These are phyloP conservation scores for Gari tellinella DNA, from an alignment of 2,888 invertebrate species.

Conservation along the genomic window DNA sequence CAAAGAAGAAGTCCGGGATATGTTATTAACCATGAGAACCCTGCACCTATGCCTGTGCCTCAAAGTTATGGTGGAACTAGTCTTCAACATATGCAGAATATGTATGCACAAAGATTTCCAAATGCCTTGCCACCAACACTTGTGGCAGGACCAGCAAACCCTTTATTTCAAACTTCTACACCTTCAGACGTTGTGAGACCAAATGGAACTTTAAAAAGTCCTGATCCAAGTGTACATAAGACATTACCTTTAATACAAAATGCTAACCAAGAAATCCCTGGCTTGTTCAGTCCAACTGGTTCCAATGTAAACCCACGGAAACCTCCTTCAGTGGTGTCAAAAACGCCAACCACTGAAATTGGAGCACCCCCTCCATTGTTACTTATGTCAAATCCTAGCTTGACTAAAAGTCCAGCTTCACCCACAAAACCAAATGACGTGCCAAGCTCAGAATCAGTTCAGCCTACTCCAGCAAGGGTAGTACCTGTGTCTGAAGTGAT, in stretches of 20 bases:
- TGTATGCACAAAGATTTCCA: constrained; percentile 16
- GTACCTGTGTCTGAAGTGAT: too few relatives aligned
- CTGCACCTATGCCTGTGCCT: not conserved
- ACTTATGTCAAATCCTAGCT: constrained; percentile 5
- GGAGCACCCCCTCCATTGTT: constrained; percentile 8
- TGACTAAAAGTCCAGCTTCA: not conserved
- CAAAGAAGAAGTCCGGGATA: constrained; percentile 1
- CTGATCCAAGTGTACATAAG: too few relatives aligned
- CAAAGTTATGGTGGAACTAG: constrained; percentile 12
- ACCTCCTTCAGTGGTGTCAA: not conserved
- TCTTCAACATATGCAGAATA: constrained; percentile 23
- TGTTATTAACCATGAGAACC: constrained; percentile 1
- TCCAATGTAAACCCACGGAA: not conserved
- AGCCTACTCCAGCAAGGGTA: too few relatives aligned
- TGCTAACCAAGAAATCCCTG: constrained; percentile 47
- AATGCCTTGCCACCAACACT: not conserved
- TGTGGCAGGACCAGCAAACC: not conserved
- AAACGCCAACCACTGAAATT: not conserved
- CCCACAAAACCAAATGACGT: not conserved
- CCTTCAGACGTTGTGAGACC: too few relatives aligned
- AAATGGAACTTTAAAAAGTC: too few relatives aligned
- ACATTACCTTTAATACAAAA: not conserved
- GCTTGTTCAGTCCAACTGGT: constrained; percentile 33
- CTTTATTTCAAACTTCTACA: not conserved
- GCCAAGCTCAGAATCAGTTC: too few relatives aligned